Evolutionary conservation across 1,140 invertebrate genomes (phyloP), one percentile per base, ranked within the genome.

Genomic region (Artemia franciscana): DNA sequence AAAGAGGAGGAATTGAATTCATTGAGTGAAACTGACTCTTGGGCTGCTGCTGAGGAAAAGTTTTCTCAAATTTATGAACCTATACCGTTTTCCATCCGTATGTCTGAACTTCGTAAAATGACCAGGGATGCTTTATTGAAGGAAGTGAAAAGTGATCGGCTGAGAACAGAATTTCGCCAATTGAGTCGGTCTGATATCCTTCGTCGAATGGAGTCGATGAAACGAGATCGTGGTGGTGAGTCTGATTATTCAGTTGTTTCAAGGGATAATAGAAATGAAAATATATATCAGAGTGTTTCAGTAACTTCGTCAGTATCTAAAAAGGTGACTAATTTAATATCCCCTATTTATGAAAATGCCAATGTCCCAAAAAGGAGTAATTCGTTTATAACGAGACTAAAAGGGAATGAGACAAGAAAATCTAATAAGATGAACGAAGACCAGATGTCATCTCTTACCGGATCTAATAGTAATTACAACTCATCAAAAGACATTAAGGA

Each of bases 41-140:
- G 69, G 69, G 59, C 62, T 5, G 69, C 69, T 26, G 60, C 69
- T 7, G 70, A 71, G 59, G 67, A 71, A 61, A 69, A 68, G 51
- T 71, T 71, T 63, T 63, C 69, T 24, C 59, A 62, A 25, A 64
- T 69, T 5, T 71, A 70, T 60, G 68, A 71, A 61, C 70, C 70
- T 7, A 67, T 71, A 30, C 69, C 69, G 3, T 65, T 64, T 26
- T 23, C 60, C 18, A 62, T 69, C 15, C 58, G 56, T 18, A 66
- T 66, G 65, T 64, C 65, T n/a, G 62, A 65, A 7, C 67, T 65
- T 64, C 57, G 62, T 9, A 62, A 61, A 21, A 69, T 69, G 69
- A 60, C 61, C 12, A 64, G 64, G 25, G 63, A 67, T 5, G 62
- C 69, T 23, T 61, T 68, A 7, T 60, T 68, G 15, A 15, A 64